phyloP scores from a whole-genome alignment of 2,113 vertebrate species.

The Labrus mixtus region DNA sequence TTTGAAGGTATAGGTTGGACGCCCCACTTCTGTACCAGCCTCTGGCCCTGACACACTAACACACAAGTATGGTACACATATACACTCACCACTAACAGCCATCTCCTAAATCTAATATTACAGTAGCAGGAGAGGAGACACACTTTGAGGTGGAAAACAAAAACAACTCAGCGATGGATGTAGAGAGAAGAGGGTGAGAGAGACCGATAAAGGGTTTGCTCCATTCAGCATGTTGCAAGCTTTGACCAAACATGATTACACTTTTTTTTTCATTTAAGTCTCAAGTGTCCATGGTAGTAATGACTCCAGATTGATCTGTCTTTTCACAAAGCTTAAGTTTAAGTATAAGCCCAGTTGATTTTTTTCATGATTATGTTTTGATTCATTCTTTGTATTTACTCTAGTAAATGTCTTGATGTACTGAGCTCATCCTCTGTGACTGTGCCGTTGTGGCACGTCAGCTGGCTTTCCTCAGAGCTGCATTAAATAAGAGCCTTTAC shows the following conservation, averaged over 20 bases:
- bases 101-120: slow-evolving; percentile 23
- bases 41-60: slow-evolving; percentile 3
- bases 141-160: slow-evolving; percentile 3
- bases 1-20: slow-evolving; percentile 39
- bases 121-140: slow-evolving; percentile 25
- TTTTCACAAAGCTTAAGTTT: too few relatives aligned
- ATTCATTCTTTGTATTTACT: background rate
- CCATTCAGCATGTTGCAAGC: background rate
- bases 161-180: slow-evolving; percentile 13
- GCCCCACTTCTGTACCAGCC: slow-evolving; percentile 18
- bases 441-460: slow-evolving; percentile 9
- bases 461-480: background rate
- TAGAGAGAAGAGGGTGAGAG: background rate
- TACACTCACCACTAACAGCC: slow-evolving; percentile 16
- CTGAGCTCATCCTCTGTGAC: slow-evolving; percentile 12
- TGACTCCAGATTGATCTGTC: too few relatives aligned
- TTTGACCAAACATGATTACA: background rate
- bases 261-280: too few relatives aligned
- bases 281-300: too few relatives aligned
- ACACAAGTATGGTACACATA: background rate
- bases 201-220: background rate
- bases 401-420: too few relatives aligned
- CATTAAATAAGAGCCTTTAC: slow-evolving; percentile 35
- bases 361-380: slow-evolving; percentile 4
- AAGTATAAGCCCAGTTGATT: background rate